Conservation (phyloP, 2,888 invertebrate genomes). For the Adelognathus sp. region DNA sequence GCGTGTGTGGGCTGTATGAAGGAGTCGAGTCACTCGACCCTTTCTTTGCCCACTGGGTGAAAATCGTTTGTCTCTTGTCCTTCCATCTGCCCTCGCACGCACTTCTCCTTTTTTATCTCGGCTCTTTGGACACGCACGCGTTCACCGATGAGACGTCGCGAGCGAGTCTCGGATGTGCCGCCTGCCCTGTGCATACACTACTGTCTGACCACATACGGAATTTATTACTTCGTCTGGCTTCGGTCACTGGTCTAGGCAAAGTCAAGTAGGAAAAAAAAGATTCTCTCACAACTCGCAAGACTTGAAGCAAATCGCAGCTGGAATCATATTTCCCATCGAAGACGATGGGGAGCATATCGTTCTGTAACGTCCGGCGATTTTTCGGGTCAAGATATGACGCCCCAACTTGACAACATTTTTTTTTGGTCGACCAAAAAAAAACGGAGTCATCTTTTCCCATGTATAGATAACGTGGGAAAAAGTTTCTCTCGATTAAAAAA, state of each 20-base stretch:
- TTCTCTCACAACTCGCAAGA: too few relatives aligned
- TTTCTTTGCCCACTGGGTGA: background rate
- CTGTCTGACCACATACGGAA: constrained; percentile 44
- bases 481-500: too few relatives aligned
- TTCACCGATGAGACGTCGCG: constrained; percentile 13
- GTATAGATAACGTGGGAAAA: too few relatives aligned
- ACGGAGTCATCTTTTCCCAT: too few relatives aligned
- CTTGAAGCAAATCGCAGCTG: too few relatives aligned
- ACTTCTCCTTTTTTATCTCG: constrained; percentile 47
- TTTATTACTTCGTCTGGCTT: constrained; percentile 53
- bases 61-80: constrained; percentile 24
- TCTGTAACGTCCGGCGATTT: too few relatives aligned
- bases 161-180: constrained; percentile 1
- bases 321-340: too few relatives aligned
- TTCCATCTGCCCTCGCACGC: constrained; percentile 47
- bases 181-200: background rate
- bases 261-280: background rate
- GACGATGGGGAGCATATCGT: too few relatives aligned
- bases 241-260: too few relatives aligned
- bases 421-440: too few relatives aligned
- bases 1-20: constrained; percentile 16
- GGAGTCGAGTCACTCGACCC: constrained; percentile 16
- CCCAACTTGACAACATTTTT: too few relatives aligned
- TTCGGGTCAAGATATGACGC: too few relatives aligned
- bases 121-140: constrained; percentile 37